Evolutionary conservation across 2,888 invertebrate genomes (phyloP).

Genomic region (Heliconius erato): DNA sequence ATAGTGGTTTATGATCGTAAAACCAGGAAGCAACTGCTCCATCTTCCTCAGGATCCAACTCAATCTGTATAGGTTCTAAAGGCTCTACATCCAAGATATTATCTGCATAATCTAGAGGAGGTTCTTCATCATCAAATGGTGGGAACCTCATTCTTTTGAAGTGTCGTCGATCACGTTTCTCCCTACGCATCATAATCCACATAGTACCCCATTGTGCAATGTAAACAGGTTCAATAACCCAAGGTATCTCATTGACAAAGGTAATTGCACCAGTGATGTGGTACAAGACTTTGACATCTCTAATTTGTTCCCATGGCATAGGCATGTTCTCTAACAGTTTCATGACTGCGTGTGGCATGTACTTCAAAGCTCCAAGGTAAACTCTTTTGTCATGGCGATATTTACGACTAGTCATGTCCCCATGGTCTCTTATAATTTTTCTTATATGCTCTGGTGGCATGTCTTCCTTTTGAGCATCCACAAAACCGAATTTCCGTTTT

Average conservation of each 20-base stretch:
- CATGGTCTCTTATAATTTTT: constrained; percentile 99
- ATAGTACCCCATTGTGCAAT: constrained; percentile 99
- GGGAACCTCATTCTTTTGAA: constrained; percentile 99
- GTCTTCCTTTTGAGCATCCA: constrained; percentile 99
- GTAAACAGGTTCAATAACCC: constrained; percentile 99
- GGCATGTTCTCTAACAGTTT: constrained; percentile 99
- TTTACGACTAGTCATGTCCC: constrained; percentile 99
- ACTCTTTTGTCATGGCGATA: constrained; percentile 99
- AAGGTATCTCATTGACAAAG: constrained; percentile 99
- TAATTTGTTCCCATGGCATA: constrained; percentile 99
- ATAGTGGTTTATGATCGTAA: constrained; percentile 98
- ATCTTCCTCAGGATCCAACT: constrained; percentile 98
- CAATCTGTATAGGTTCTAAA: constrained; percentile 99
- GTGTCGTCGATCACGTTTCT: constrained; percentile 99
- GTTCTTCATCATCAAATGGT: constrained; percentile 99
- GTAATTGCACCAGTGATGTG: constrained; percentile 99
- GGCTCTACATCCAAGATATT: constrained; percentile 99
- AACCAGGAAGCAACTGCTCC: constrained; percentile 97
- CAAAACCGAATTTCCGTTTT: constrained; percentile 99
- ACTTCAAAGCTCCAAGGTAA: constrained; percentile 98
- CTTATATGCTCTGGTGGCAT: constrained; percentile 99
- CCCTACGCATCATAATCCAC: constrained; percentile 99
- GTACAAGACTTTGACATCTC: constrained; percentile 98
- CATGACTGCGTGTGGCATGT: constrained; percentile 99
- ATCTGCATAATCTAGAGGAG: constrained; percentile 99